A percentile compares a stretch with the other conserved stretches of the same genome.
These are phyloP conservation scores for Octonoba sinensis DNA, from an alignment of 2,888 invertebrate genomes.

Conservation along the genomic window DNA sequence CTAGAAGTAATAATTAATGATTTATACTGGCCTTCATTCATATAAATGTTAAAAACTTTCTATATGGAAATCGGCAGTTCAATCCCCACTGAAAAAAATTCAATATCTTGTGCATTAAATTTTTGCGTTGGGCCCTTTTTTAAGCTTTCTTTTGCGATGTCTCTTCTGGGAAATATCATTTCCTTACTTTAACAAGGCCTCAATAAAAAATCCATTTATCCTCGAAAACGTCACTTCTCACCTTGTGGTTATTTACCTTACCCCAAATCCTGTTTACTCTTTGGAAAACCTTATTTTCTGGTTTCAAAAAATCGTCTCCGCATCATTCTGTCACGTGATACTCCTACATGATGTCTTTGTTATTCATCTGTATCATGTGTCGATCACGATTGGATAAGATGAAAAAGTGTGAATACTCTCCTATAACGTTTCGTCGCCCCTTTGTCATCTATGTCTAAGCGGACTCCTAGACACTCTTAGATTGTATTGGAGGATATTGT, in stretches of 20 bases:
- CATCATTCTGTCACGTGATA: slow-evolving; percentile 19
- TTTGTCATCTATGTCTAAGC: slow-evolving; percentile 49
- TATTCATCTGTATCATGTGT: slow-evolving; percentile 4
- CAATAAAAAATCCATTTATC: slow-evolving; percentile 32
- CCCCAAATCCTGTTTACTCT: slow-evolving; percentile 7
- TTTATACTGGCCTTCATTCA: too few species aligned
- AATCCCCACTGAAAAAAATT: too few species aligned
- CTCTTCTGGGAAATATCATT: too few species aligned
- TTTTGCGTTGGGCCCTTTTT: too few species aligned
- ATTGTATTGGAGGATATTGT: slow-evolving; percentile 22
- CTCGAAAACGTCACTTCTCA: slow-evolving; percentile 1
- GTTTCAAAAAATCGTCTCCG: slow-evolving; percentile 7
- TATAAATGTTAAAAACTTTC: too few species aligned
- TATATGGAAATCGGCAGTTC: too few species aligned
- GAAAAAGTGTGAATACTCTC: slow-evolving; percentile 1
- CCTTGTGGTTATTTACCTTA: slow-evolving; percentile 15
- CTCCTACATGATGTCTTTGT: slow-evolving; percentile 10
- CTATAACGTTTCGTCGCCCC: slow-evolving; percentile 43
- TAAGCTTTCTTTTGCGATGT: too few species aligned
- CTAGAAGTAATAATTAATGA: too few species aligned
- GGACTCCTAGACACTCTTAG: slow-evolving; percentile 21
- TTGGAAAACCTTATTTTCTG: slow-evolving; percentile 30
- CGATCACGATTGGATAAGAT: too few species aligned
- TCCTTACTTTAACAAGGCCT: background rate
- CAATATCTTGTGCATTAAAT: too few species aligned